Evolutionary conservation across 2,888 invertebrate species (phyloP).

Genomic region (Drosophila austrosaltans): DNA sequence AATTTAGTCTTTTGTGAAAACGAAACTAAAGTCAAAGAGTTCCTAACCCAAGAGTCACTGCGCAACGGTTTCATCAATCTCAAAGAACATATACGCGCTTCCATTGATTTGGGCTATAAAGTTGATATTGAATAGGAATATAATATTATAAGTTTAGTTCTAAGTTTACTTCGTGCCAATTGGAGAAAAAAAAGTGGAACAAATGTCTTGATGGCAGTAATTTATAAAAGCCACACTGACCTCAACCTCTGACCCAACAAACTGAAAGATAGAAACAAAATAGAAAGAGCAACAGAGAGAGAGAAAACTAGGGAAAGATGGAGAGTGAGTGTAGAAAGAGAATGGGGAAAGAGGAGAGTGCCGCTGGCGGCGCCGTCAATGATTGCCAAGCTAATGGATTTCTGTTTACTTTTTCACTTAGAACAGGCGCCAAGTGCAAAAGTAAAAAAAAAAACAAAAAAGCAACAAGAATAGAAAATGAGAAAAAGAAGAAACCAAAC

Average conservation of each 20-base stretch:
- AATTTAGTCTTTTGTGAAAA: constrained; percentile 81
- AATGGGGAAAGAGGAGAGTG: constrained; percentile 41
- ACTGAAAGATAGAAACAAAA: constrained; percentile 20
- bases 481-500: constrained; percentile 2
- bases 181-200: constrained; percentile 55
- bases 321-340: constrained; percentile 1
- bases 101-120: constrained; percentile 83
- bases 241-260: constrained; percentile 42
- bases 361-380: constrained; percentile 70
- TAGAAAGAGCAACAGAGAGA: not conserved
- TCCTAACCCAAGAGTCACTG: constrained; percentile 81
- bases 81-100: constrained; percentile 82
- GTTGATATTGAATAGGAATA: constrained; percentile 76
- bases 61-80: constrained; percentile 82
- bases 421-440: constrained; percentile 44
- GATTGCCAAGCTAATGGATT: constrained; percentile 81
- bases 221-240: constrained; percentile 69
- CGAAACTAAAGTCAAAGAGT: constrained; percentile 79
- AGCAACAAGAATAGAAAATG: not conserved
- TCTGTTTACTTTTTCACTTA: constrained; percentile 82
- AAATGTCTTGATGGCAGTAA: constrained; percentile 73
- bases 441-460: constrained; percentile 4
- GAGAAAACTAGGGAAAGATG: not conserved
- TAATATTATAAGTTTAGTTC: constrained; percentile 30
- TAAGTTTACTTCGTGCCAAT: constrained; percentile 44